Conservation (phyloP, 2,113 vertebrate genomes). For the Poeciliopsis occidentalis region DNA sequence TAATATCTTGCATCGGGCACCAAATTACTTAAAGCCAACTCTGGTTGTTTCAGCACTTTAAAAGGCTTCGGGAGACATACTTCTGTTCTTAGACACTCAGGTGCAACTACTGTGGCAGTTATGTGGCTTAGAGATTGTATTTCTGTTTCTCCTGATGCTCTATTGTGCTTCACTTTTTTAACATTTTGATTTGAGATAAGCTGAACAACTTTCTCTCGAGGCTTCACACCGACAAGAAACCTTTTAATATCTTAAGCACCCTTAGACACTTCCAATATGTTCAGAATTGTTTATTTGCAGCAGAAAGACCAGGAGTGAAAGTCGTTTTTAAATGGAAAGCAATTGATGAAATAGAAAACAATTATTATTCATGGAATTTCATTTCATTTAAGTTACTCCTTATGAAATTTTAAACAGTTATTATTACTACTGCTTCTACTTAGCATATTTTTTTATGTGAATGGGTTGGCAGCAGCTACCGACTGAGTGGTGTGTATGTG, state of each 20-base stretch:
- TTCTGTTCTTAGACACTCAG: slow-evolving; percentile 32
- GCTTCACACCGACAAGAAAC: not conserved
- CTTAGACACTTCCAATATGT: not conserved
- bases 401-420: slow-evolving; percentile 3
- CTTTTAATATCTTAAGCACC: not conserved
- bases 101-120: slow-evolving; percentile 15
- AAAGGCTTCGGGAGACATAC: slow-evolving; percentile 23
- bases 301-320: not conserved
- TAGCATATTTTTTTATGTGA: no score
- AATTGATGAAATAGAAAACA: not conserved
- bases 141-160: slow-evolving; percentile 21
- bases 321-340: not conserved
- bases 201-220: not conserved
- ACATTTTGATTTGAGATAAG: not conserved
- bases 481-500: not conserved
- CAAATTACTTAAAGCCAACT: no score
- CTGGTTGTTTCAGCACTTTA: not conserved
- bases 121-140: slow-evolving; percentile 15
- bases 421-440: not conserved
- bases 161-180: slow-evolving; percentile 6
- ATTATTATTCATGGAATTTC: not conserved
- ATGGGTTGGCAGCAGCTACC: no score
- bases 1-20: no score
- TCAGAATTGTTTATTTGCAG: not conserved
- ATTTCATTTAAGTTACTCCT: not conserved